A percentile compares a stretch with the other conserved stretches of the same genome.
These are phyloP conservation scores for Pseudochirops cupreus DNA, from an alignment of 2,797 vertebrate genomes.

Conservation along the genomic window DNA sequence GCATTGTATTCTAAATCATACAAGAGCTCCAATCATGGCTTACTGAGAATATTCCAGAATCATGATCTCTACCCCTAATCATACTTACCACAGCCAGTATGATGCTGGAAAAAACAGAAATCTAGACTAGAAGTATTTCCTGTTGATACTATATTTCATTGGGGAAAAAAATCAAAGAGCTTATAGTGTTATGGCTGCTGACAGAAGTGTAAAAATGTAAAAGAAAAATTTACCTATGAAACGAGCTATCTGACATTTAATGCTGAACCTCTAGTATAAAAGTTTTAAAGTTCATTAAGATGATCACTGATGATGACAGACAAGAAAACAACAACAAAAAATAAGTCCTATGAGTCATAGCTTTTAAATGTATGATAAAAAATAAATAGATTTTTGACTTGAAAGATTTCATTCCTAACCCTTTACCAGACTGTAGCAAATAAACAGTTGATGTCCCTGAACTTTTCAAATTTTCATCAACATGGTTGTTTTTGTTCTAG, in stretches of 20 bases:
- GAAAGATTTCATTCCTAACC: conserved; percentile 67
- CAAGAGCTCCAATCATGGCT: conserved; percentile 44
- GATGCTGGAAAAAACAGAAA: conserved; percentile 68
- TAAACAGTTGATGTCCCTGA: neutral
- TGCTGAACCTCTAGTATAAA: conserved; percentile 62
- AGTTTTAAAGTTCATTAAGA: conserved; percentile 74
- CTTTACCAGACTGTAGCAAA: conserved; percentile 57
- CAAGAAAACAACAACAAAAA: conserved; percentile 62
- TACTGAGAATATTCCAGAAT: conserved; percentile 55
- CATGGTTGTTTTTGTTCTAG: neutral
- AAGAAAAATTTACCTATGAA: conserved; percentile 79
- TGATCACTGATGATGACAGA: conserved; percentile 68
- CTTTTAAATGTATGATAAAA: conserved; percentile 65
- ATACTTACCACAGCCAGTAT: conserved; percentile 50
- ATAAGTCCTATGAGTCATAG: conserved; percentile 34
- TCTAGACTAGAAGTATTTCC: conserved; percentile 70
- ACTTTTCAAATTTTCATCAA: conserved; percentile 39
- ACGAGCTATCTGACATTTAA: conserved; percentile 74
- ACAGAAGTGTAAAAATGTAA: conserved; percentile 68
- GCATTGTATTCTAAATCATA: conserved; percentile 48
- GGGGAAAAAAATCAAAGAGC: conserved; percentile 69
- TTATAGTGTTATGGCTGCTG: conserved; percentile 67
- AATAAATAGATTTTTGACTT: conserved; percentile 70
- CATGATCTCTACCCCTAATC: conserved; percentile 8
- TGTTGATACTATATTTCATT: conserved; percentile 71